phyloP scores from a whole-genome alignment of 2,113 vertebrate species.

The Neofelis nebulosa region DNA sequence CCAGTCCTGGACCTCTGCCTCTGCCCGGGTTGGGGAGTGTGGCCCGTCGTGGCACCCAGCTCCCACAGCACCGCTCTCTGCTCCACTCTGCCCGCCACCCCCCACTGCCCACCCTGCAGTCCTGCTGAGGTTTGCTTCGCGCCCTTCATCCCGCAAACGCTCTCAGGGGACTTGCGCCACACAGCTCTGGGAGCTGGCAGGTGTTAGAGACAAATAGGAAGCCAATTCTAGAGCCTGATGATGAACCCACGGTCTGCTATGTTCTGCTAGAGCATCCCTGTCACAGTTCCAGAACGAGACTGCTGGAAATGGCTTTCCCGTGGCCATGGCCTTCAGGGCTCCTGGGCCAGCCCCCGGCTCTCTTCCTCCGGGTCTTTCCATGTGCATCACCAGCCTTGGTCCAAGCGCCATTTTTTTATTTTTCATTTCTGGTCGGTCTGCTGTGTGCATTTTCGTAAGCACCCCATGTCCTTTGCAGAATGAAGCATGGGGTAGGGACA shows the following conservation, averaged over 20 bases:
- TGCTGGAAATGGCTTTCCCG: background rate
- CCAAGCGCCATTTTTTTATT: background rate
- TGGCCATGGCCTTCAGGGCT: background rate
- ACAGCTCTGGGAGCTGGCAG: background rate
- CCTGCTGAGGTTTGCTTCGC: background rate
- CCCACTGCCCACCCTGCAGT: background rate
- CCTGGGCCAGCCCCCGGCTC: background rate
- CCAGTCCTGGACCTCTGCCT: background rate
- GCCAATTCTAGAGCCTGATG: background rate
- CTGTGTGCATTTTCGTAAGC: background rate
- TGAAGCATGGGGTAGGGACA: background rate
- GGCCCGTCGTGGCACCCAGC: too few species aligned
- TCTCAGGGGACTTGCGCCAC: background rate
- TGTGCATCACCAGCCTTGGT: background rate
- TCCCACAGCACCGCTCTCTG: background rate
- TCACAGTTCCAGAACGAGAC: background rate
- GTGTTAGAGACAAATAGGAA: background rate
- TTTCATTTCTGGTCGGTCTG: background rate
- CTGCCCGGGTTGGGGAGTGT: background rate
- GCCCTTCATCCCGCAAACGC: background rate
- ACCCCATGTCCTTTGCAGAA: background rate
- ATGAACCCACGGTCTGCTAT: background rate
- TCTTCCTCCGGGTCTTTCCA: background rate
- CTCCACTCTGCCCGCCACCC: background rate
- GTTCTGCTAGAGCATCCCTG: background rate